Base-by-base conservation (phyloP, 1,140 invertebrate species). In the Temnothorax curvispinosus region DNA sequence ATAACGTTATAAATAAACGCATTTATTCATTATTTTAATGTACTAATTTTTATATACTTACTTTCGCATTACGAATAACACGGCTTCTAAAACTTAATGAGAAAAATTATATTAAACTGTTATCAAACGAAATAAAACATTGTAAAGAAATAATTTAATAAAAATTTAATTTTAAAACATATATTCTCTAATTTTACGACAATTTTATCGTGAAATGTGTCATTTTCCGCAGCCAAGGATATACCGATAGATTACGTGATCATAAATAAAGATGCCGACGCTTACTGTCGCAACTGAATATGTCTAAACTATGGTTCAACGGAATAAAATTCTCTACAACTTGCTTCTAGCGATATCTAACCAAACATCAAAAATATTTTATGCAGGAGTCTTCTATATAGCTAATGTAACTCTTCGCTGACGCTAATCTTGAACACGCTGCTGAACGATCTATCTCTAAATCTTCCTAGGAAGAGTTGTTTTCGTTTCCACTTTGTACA, bases 361-460 rank as follows among this genome's bases (percentile, higher is more conserved):
- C 44, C 50, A 80, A 89, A 81, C 86, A 87, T 84, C 56, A 56
- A 64, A 60, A 89, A 82, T 76, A 56, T 75, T 75, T 84, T 84
- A 84, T 72, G 69, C 80, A 38, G 56, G 5, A 47, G 41, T 87
- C 47, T 71, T 35, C 54, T 27, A 67, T 71, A 35, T 80, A 86
- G 47, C 52, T 80, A 86, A 9, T 86, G 18, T 58, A 87, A 69
- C 64, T 87, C 60, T 90, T 89, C 77, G 27, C 54, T 54, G 56
- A 82, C 13, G 75, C 44, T 80, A 64, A 90, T 91, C 87, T 91
- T 91, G 87, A 76, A 56, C 74, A 32, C 69, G 71, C 87, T 88
- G 44, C 81, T 88, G 52, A 86, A 86, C 71, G 52, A 47, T 86
- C 67, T 74, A 90, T 56, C 9, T 77, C 54, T 87, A 71, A 54